Evolutionary conservation across 2,888 invertebrate species (phyloP), one percentile per base, ranked within the genome.

Genomic region (Lepetodrilus schrolli): DNA sequence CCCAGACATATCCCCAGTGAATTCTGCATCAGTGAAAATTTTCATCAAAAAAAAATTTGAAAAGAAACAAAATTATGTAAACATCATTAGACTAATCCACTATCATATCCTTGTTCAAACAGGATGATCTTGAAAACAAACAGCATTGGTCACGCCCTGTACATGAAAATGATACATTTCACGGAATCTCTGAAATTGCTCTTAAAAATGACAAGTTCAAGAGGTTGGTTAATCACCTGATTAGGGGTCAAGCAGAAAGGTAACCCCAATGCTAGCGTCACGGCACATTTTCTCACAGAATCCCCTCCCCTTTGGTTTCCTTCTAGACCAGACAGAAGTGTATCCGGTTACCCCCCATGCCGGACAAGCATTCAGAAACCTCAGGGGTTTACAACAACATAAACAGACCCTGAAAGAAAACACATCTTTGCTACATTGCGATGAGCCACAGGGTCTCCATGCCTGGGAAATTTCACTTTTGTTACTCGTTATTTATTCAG

Each of bases 221-320:
- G 34, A 34, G 58, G 58, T 26, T 30, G 17, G 17, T 17, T n/a
- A 58, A 58, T 58, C 58, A 58, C 30, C 58, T 58, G 58, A 58
- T 58, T 58, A 34, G 34, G 58, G 58, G 58, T 58, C 58, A 58
- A 58, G 26, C 58, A 58, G 58, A 58, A 58, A 58, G 58, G 58
- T 58, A 58, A 58, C 58, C 58, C 26, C 26, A 58, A 58, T 58
- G 34, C 58, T n/a, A 34, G 34, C 58, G 34, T 34, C 30, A 34
- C 30, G 34, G 34, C 13, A 58, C 26, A 58, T n/a, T 58, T 58
- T 58, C 58, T 58, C 58, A 58, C 58, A 58, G 58, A 58, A 58
- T 58, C 21, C 58, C n/a, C 58, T 50, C 50, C 50, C 50, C 50
- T 50, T 50, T 43, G 43, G 50, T 23, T 58, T 58, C 30, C 26